Conservation (phyloP, 2,888 invertebrate species). For the Asteroscopus sphinx region DNA sequence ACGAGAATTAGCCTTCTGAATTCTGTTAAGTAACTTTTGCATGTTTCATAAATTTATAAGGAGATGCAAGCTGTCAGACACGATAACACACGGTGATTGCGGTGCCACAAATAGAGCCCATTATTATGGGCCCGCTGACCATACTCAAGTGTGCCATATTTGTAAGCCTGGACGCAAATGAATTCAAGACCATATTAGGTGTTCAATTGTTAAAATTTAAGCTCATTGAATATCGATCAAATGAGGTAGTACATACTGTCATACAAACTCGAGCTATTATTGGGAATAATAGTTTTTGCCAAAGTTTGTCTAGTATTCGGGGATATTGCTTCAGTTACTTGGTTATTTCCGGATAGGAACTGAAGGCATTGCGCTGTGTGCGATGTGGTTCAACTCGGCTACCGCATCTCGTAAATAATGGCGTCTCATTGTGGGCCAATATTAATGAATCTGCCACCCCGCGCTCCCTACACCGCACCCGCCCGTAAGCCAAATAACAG, state of each 20-base stretch:
- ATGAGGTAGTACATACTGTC: slow-evolving; percentile 55
- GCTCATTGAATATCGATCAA: slow-evolving; percentile 69
- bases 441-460: slow-evolving; percentile 87
- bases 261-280: slow-evolving; percentile 24
- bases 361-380: slow-evolving; percentile 65
- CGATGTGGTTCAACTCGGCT: slow-evolving; percentile 79
- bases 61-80: slow-evolving; percentile 39
- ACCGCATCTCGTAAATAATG: slow-evolving; percentile 88
- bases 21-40: too few relatives aligned
- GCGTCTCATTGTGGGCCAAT: slow-evolving; percentile 88
- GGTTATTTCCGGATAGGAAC: slow-evolving; percentile 56
- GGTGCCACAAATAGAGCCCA: slow-evolving; percentile 32
- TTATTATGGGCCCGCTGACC: slow-evolving; percentile 53
- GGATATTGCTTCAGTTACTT: slow-evolving; percentile 46
- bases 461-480: slow-evolving; percentile 75
- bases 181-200: slow-evolving; percentile 70
- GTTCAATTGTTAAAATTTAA: slow-evolving; percentile 73
- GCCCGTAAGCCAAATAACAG: slow-evolving; percentile 88
- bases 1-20: too few relatives aligned
- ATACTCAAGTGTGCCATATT: slow-evolving; percentile 67
- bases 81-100: slow-evolving; percentile 29
- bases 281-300: slow-evolving; percentile 31
- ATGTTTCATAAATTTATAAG: too few relatives aligned
- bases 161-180: slow-evolving; percentile 61
- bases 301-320: slow-evolving; percentile 24